Percentiles rank a stretch among this genome's conserved stretches.
These are phyloP conservation scores for Thera britannica DNA, from an alignment of 2,888 invertebrate genomes.

Conservation along the genomic window DNA sequence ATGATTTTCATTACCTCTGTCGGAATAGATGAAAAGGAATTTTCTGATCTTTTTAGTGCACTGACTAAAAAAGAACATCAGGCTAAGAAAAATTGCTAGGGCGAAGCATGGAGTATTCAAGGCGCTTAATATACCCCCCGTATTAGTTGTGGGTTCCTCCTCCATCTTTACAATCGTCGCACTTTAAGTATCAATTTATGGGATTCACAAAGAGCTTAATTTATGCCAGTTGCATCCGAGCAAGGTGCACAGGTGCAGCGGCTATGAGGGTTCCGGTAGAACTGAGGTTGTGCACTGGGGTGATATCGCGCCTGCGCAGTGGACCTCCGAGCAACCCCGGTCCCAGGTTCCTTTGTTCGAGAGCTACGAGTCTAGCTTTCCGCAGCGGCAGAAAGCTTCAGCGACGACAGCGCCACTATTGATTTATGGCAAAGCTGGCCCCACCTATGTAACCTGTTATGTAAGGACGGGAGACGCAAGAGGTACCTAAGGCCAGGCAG, in stretches of 20 bases:
- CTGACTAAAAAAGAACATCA: not conserved
- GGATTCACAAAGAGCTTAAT: conserved; percentile 12
- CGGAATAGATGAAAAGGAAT: conserved; percentile 14
- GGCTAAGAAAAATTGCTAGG: not conserved
- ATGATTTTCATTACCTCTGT: conserved; percentile 10
- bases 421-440: conserved; percentile 22
- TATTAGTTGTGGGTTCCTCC: not conserved
- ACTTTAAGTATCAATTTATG: not conserved
- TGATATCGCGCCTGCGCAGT: conserved; percentile 33
- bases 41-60: conserved; percentile 7
- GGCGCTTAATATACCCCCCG: not conserved
- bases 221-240: conserved; percentile 18
- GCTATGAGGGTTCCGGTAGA: conserved; percentile 17
- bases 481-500: conserved; percentile 1
- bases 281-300: conserved; percentile 28
- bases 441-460: conserved; percentile 13
- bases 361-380: conserved; percentile 27
- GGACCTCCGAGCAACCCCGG: conserved; percentile 27
- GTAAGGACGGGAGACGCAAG: conserved; percentile 6
- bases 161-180: conserved; percentile 6
- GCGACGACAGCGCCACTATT: conserved; percentile 31
- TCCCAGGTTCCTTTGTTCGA: conserved; percentile 33
- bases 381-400: conserved; percentile 10
- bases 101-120: conserved; percentile 6
- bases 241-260: conserved; percentile 17